phyloP scores from a whole-genome alignment of 92 coral and sea anemone species.

The Parazoanthus atlanticus region DNA sequence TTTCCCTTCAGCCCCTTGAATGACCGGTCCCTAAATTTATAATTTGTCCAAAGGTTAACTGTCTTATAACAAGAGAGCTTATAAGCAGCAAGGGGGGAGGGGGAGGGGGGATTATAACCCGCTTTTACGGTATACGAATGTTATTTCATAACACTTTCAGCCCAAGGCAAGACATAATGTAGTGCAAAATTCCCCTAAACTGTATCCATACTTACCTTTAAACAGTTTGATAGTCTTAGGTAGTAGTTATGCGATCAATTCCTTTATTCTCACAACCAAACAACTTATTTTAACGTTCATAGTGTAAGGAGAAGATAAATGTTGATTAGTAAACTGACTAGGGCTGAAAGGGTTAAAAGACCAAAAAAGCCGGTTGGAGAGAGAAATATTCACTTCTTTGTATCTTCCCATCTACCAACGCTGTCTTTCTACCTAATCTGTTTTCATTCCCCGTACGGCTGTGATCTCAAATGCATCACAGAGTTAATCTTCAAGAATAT shows the following conservation, averaged over 20 bases:
- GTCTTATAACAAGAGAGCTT: too few relatives aligned
- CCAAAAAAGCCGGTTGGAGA: not conserved
- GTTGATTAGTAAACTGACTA: not conserved
- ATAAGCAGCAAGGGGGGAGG: too few relatives aligned
- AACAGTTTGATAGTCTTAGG: not conserved
- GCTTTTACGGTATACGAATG: too few relatives aligned
- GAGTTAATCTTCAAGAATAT: too few relatives aligned
- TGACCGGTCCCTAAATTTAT: too few relatives aligned
- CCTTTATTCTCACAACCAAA: not conserved
- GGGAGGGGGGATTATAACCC: too few relatives aligned
- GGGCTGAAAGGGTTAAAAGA: not conserved
- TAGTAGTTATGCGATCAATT: not conserved
- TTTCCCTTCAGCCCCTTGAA: too few relatives aligned
- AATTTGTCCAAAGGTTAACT: too few relatives aligned
- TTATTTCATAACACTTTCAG: not conserved
- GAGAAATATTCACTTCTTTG: too few relatives aligned
- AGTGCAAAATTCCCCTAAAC: not conserved
- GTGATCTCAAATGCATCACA: not conserved
- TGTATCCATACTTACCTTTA: not conserved
- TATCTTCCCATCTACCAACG: not conserved
- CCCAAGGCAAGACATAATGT: not conserved
- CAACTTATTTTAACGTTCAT: not conserved
- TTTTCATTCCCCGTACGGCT: too few relatives aligned
- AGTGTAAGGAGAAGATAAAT: not conserved
- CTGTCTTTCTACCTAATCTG: too few relatives aligned